Conservation (phyloP, 2,797 vertebrate species). For the Propithecus deckenii region DNA sequence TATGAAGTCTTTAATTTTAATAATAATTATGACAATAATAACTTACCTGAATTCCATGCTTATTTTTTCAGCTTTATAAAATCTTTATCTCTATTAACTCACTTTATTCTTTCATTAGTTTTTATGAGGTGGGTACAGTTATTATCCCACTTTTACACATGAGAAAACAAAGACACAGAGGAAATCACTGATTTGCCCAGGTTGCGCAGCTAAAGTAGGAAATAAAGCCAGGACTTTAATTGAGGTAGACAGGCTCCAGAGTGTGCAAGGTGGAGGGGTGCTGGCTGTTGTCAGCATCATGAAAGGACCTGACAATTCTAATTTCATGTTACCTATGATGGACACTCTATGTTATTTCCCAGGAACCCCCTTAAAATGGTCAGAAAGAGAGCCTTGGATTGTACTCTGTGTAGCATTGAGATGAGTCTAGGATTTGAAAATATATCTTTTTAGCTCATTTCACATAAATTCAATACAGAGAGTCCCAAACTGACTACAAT, state of each 20-base stretch:
- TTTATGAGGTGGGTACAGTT: background rate
- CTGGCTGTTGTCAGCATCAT: background rate
- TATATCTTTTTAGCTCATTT: background rate
- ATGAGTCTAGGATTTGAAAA: background rate
- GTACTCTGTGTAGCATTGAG: background rate
- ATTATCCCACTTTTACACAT: background rate
- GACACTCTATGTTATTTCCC: background rate
- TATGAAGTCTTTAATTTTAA: background rate
- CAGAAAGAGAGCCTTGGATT: background rate
- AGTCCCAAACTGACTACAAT: background rate
- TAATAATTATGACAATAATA: background rate
- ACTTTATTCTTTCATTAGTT: background rate
- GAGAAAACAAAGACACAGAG: background rate
- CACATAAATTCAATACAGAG: background rate
- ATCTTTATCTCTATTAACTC: background rate
- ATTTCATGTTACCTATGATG: background rate
- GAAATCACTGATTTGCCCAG: background rate
- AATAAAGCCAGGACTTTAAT: background rate
- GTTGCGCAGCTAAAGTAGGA: background rate
- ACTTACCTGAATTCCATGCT: background rate
- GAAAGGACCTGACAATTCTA: background rate
- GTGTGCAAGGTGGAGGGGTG: background rate
- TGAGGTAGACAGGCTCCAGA: background rate
- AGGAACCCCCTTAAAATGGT: background rate
- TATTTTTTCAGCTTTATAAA: background rate